Percentiles rank a stretch among this genome's conserved stretches.
phyloP scores from a whole-genome alignment of 1,140 invertebrate species.

The Apolygus lucorum region DNA sequence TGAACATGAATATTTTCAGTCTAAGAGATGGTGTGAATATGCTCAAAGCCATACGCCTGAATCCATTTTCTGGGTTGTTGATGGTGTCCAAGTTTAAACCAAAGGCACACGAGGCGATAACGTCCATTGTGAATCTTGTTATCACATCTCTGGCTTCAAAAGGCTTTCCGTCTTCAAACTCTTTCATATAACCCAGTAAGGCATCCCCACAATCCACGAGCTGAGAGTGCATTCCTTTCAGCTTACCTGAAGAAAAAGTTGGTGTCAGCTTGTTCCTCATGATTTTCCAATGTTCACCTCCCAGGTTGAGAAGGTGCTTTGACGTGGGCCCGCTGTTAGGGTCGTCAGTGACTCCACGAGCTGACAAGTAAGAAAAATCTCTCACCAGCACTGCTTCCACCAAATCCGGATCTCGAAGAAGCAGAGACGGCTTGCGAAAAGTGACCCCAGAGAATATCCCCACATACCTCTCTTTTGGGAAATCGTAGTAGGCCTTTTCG shows the following conservation, averaged over 20 bases:
- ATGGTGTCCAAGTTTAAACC: constrained; percentile 50
- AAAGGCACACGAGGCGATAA: constrained; percentile 48
- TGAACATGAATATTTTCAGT: not conserved
- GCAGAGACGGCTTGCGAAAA: constrained; percentile 43
- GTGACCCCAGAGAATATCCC: constrained; percentile 40
- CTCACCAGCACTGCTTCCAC: constrained; percentile 51
- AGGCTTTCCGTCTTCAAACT: constrained; percentile 12
- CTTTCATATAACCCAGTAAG: constrained; percentile 23
- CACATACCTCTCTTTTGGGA: constrained; percentile 20
- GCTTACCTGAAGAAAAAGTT: constrained; percentile 34
- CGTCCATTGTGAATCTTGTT: constrained; percentile 46
- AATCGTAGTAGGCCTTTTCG: constrained; percentile 24
- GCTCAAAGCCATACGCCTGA: constrained; percentile 36
- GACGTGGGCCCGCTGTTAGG: constrained; percentile 40
- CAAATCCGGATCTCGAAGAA: constrained; percentile 48
- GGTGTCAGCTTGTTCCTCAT: constrained; percentile 38
- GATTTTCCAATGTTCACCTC: constrained; percentile 40
- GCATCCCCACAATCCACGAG: constrained; percentile 20
- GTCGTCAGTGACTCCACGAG: constrained; percentile 42
- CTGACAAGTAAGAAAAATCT: constrained; percentile 47
- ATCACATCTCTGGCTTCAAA: constrained; percentile 41
- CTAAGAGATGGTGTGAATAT: constrained; percentile 28
- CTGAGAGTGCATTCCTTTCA: constrained; percentile 35
- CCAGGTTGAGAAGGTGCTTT: constrained; percentile 38
- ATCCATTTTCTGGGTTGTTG: constrained; percentile 45